phyloP scores from a whole-genome alignment of 2,797 vertebrate species.

The Anomalospiza imberbis region DNA sequence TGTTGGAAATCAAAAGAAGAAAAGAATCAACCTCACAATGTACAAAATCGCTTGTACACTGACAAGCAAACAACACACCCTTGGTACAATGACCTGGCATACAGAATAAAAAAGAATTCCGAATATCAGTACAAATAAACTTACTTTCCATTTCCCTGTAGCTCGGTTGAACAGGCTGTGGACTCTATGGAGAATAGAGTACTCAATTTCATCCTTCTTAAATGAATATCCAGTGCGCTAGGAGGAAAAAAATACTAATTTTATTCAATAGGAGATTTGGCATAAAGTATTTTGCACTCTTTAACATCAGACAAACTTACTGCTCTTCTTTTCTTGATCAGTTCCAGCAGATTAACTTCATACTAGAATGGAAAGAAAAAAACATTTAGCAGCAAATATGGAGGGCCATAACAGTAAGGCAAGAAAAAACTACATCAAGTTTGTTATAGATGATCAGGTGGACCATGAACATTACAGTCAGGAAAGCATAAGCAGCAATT shows the following conservation, averaged over 20 bases:
- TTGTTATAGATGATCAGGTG: neutral
- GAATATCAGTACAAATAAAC: neutral
- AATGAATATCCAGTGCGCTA: constrained; percentile 89
- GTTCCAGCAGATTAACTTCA: constrained; percentile 91
- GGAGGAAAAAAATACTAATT: neutral
- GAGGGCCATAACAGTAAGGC: accelerated
- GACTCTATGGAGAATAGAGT: constrained; percentile 84
- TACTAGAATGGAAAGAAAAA: constrained; percentile 75
- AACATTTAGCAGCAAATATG: neutral
- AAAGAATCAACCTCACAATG: neutral
- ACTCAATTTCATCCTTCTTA: constrained; percentile 93
- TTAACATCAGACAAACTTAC: constrained; percentile 75
- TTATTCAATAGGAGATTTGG: neutral
- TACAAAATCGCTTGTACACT: neutral
- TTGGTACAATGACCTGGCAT: neutral
- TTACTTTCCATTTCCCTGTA: constrained; percentile 93
- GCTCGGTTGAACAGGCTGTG: constrained; percentile 87
- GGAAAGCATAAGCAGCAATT: neutral
- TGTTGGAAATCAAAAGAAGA: constrained; percentile 51
- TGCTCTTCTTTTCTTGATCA: constrained; percentile 89
- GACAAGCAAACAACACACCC: neutral
- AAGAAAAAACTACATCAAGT: neutral
- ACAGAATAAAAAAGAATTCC: neutral
- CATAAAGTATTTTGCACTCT: neutral
- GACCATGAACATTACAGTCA: neutral